phyloP scores from a whole-genome alignment of 1,140 invertebrate species.

The Atta colombica region DNA sequence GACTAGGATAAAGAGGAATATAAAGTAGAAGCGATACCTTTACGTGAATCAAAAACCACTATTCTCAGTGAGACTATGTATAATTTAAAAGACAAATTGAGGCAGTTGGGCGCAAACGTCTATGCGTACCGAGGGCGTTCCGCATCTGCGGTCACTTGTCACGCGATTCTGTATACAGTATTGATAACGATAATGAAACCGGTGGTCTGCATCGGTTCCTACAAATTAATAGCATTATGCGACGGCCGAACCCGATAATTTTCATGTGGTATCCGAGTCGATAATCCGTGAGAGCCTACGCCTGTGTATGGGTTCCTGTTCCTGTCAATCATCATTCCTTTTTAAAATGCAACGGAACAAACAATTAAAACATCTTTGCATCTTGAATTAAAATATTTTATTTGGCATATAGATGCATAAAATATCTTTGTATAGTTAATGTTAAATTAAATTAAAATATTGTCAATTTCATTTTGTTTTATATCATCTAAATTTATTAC shows the following conservation, averaged over 20 bases:
- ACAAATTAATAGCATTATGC: constrained; percentile 74
- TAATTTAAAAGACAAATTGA: constrained; percentile 73
- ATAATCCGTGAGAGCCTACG: constrained; percentile 41
- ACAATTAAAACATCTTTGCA: not conserved
- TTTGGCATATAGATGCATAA: not conserved
- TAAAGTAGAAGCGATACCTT: constrained; percentile 9
- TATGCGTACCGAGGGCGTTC: constrained; percentile 67
- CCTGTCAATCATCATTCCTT: constrained; percentile 45
- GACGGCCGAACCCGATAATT: constrained; percentile 65
- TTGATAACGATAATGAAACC: constrained; percentile 77
- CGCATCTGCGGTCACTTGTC: constrained; percentile 77
- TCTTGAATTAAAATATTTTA: not conserved
- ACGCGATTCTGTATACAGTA: constrained; percentile 77
- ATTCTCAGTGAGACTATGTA: constrained; percentile 56
- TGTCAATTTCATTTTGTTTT: no score
- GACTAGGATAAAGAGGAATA: not conserved
- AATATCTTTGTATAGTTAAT: not conserved
- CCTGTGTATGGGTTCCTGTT: constrained; percentile 66
- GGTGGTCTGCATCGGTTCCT: constrained; percentile 55
- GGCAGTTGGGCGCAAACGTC: constrained; percentile 46
- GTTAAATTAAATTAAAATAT: no score
- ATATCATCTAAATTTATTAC: no score
- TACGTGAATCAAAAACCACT: constrained; percentile 64
- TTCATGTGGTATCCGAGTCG: constrained; percentile 68
- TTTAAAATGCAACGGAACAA: constrained; percentile 8